Evolutionary conservation across 92 coral and sea anemone species (phyloP).

Genomic region (Parazoanthus swiftii): DNA sequence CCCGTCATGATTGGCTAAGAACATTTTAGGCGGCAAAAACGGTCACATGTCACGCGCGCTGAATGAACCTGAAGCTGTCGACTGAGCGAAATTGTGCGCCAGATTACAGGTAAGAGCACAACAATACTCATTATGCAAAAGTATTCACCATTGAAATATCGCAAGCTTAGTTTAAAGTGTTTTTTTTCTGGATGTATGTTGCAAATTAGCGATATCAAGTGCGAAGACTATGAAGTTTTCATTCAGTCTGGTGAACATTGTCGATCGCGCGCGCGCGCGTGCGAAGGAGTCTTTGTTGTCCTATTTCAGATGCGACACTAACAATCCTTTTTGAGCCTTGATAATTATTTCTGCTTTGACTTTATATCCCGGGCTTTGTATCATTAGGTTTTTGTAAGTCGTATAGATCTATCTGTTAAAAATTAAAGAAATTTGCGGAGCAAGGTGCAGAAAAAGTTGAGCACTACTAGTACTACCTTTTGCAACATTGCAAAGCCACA

Average conservation of each 20-base stretch:
- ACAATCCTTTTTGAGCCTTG: too few relatives aligned
- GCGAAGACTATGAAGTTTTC: background rate
- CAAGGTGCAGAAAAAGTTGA: too few relatives aligned
- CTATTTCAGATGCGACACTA: too few relatives aligned
- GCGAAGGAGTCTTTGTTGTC: background rate
- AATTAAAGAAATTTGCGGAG: too few relatives aligned
- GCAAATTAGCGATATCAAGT: background rate
- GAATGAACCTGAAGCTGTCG: background rate
- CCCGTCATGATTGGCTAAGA: background rate
- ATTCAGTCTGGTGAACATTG: background rate
- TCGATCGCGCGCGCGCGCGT: background rate
- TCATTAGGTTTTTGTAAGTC: too few relatives aligned
- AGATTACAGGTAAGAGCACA: slow-evolving; percentile 2
- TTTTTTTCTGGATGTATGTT: background rate
- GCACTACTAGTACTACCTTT: too few relatives aligned
- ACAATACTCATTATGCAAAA: background rate
- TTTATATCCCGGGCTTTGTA: too few relatives aligned
- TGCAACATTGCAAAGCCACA: too few relatives aligned
- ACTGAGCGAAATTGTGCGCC: background rate
- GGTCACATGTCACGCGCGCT: slow-evolving; percentile 18
- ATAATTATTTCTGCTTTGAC: too few relatives aligned
- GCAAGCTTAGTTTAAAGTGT: background rate
- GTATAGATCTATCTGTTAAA: too few relatives aligned
- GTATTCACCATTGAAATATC: background rate
- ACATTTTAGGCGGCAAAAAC: background rate